phyloP scores from a whole-genome alignment of 2,888 invertebrate species.

The Slavum lentiscoides region DNA sequence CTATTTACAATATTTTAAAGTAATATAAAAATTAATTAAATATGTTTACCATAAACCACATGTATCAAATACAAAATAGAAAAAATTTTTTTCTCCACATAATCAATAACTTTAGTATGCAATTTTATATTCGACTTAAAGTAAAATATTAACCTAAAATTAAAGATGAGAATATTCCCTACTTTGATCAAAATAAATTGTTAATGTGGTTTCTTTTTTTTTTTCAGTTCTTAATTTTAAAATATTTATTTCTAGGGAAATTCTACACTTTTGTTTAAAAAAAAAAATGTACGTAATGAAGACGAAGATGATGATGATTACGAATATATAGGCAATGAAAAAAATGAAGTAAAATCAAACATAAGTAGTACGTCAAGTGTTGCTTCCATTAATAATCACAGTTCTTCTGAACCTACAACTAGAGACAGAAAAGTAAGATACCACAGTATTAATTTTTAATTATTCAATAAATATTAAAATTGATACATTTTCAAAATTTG shows the following conservation, averaged over 20 bases:
- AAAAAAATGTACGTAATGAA: slow-evolving; percentile 59
- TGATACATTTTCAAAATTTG: background rate
- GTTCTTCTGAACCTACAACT: slow-evolving; percentile 1
- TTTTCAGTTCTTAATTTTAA: background rate
- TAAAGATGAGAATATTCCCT: background rate
- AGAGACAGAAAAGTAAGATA: slow-evolving; percentile 35
- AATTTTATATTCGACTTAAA: no score
- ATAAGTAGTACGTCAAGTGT: background rate
- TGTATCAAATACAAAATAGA: background rate
- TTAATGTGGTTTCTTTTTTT: background rate
- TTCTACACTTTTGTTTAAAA: slow-evolving; percentile 77
- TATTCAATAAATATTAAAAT: background rate
- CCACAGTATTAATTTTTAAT: no score
- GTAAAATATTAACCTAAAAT: background rate
- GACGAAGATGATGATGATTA: slow-evolving; percentile 38
- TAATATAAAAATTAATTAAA: slow-evolving; percentile 5
- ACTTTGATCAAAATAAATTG: background rate
- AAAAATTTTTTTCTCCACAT: no score
- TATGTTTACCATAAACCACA: background rate
- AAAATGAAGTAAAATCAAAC: background rate
- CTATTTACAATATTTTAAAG: slow-evolving; percentile 54
- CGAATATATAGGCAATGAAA: slow-evolving; percentile 33
- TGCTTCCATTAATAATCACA: slow-evolving; percentile 10
- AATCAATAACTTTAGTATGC: no score
- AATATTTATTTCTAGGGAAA: slow-evolving; percentile 66